Base-by-base conservation (phyloP, 2,888 invertebrate species). In the Disparrhopalites patrizii region DNA sequence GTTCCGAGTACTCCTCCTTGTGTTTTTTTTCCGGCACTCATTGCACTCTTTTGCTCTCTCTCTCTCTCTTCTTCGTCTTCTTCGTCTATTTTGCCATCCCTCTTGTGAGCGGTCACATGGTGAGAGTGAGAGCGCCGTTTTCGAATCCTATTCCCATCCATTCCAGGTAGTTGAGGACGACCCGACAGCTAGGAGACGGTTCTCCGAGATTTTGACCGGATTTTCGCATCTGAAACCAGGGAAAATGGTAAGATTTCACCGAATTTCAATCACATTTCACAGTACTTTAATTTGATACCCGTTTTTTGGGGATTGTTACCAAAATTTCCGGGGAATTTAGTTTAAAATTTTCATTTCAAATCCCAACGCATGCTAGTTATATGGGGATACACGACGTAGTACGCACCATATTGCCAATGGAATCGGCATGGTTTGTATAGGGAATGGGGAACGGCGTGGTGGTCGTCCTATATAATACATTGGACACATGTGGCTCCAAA, bases 401-500 rank as follows among this genome's bases (percentile, higher is more conserved):
- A n/a, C n/a, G n/a, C n/a, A n/a, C n/a, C n/a, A n/a, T n/a, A n/a
- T n/a, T n/a, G n/a, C n/a, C n/a, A n/a, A n/a, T n/a, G n/a, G n/a
- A n/a, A n/a, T n/a, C n/a, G n/a, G n/a, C n/a, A n/a, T n/a, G n/a
- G n/a, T 5, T 40, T 18, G 40, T 40, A 40, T 3, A 40, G 40
- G 4, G 40, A 10, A 40, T 10, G 25, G 25, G 28, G 31, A 31
- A 54, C 54, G 57, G 57, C 57, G 40, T 57, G 57, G 57, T 57
- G 7, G 27, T 40, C 54, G 54, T 31, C 18, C 28, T 33, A 36
- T 36, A 36, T 36, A 36, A 15, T 36, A 36, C 36, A 36, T 7
- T 36, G 36, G 7, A 15, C n/a, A n/a, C n/a, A 15, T 33, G 31
- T 61, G 61, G 61, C 61, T 30, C 61, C 33, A 61, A 51, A 31